phyloP scores from a whole-genome alignment of 2,888 invertebrate genomes.

The Agrotis puta region DNA sequence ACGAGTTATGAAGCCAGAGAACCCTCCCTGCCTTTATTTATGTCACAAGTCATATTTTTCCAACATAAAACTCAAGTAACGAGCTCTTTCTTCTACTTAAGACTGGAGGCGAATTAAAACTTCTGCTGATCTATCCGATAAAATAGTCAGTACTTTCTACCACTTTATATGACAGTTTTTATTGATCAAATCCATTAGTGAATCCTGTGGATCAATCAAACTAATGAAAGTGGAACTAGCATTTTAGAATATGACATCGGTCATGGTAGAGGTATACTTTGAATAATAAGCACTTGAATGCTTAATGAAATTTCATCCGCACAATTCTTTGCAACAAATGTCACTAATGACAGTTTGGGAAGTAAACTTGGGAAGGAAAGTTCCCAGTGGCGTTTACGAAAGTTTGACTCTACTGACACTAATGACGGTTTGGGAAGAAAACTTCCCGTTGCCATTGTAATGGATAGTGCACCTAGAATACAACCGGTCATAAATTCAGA shows the following conservation, averaged over 20 bases:
- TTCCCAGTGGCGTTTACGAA: no score
- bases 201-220: neutral
- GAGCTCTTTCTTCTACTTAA: constrained; percentile 1
- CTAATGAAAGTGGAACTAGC: neutral
- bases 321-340: no score
- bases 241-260: neutral
- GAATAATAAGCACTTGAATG: no score
- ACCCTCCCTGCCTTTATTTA: no score
- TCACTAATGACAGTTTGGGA: no score
- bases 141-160: constrained; percentile 17
- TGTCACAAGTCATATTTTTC: neutral
- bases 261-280: neutral
- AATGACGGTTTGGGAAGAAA: no score
- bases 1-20: neutral
- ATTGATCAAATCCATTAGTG: constrained; percentile 2
- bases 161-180: constrained; percentile 17
- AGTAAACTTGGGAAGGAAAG: no score
- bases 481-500: no score
- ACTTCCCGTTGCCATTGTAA: no score
- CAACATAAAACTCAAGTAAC: neutral
- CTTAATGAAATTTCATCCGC: no score
- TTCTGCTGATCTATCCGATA: neutral
- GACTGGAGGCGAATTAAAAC: constrained; percentile 13
- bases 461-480: no score
- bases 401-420: no score